Base-by-base conservation (phyloP, 2,888 invertebrate genomes). In the Megastigmus dorsalis region DNA sequence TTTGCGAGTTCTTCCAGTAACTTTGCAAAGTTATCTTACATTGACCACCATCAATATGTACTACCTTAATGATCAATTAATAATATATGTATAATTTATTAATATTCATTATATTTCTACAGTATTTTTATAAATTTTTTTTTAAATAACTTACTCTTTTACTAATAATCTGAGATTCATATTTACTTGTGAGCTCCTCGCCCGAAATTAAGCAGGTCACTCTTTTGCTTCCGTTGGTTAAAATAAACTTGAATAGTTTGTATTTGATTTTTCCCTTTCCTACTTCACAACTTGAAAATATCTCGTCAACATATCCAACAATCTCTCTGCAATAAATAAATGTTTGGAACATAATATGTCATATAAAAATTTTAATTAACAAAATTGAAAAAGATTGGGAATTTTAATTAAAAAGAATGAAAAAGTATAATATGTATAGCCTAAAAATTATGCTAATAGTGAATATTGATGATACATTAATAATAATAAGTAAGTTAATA, bases 31-130 rank as follows among this genome's bases (percentile, higher is more conserved):
- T 23, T n/a, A 13, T 1, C 20, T 38, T 59, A 2, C 9, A 9
- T 2, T 18, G 23, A 13, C n/a, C 59, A 18, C 59, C 41, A 38
- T 59, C 59, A n/a, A 59, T 38, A n/a, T 59, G 59, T 18, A 59
- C 3, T 6, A 59, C 41, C 59, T 59, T 20, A 10, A 26, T n/a
- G 33, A 36, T 7, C 7, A 30, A 30, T 30, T 15, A 30, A 54
- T 15, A 7, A n/a, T 30, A 15, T 28, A 54, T n/a, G n/a, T 54
- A 30, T 54, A 30, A 13, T 30, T 54, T 30, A 30, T n/a, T n/a
- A n/a, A 4, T n/a, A 59, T 20, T 10, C 18, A 50, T 26, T 50
- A 26, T 26, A 50, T 13, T 26, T 3, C 4, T 28, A 10, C 13
- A 10, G 13, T 3, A 10, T 52, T 9, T 28, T 26, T 6, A 18